Evolutionary conservation across 1,140 invertebrate species (phyloP), one percentile per base, ranked within the genome.

Genomic region (Zaprionus davidi): DNA sequence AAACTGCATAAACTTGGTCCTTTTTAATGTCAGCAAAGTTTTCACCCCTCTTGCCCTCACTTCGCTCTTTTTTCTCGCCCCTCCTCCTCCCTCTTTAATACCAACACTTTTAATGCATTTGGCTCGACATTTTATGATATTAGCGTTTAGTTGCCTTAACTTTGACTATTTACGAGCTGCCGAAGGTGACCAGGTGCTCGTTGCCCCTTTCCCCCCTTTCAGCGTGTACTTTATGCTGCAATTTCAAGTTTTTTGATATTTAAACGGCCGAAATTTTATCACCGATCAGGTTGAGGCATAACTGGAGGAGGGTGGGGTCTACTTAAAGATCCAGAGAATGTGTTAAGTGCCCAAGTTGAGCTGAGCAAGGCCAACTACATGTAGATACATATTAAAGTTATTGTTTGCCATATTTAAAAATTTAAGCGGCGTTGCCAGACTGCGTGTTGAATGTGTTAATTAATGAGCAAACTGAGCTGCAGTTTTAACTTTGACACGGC

Each of bases 111-210:
- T 77, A 67, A 77, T 74, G 71, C 75, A 77, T 77, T 68, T 31
- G 51, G 62, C 62, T 56, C 22, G 36, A 66, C 75, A 81, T 76
- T 88, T 88, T 88, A 88, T 81, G 84, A 79, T 88, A 88, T 90
- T 90, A 84, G 81, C 84, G 72, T 84, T 88, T 74, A 84, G 79
- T 84, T 75, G 75, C 56, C 75, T 64, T 77, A 73, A 77, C 75
- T 76, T 88, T 58, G 56, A 68, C 60, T 83, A 87, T 87, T 87
- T 84, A 83, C 83, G 83, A 75, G 38, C 36, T n/a, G 31, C 34
- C 36, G 55, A 60, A 78, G 75, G 66, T 81, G 78, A 56, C 77
- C 84, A 81, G 80, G 84, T 80, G 71, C 51, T 46, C 5, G 60
- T n/a, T 22, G 12, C 22, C 12, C 31, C 64, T 53, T 68, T 56